Evolutionary conservation across 2,888 invertebrate genomes (phyloP), one percentile per base, ranked within the genome.

Genomic region (Atethmia centrago): DNA sequence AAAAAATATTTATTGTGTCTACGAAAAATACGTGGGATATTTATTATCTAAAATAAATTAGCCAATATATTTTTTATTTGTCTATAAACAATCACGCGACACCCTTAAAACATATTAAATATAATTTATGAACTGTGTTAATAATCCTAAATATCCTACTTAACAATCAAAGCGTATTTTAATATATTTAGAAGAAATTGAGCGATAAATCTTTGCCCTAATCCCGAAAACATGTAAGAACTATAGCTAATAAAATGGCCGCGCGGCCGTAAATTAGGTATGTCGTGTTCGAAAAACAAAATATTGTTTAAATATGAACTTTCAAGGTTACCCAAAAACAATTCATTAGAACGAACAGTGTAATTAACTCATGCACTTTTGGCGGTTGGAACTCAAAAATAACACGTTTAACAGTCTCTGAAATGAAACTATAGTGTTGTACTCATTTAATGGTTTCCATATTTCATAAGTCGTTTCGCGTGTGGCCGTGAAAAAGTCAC

Each of bases 401-500:
- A 82, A 77, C 82, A 74, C 51, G 82, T 79, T 77, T 77, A 70
- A 83, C 73, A 62, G 64, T 67, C 31, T 67, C 28, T 70, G 56
- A 67, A 85, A 84, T 74, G 67, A 85, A 85, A 79, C 75, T 80
- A 71, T 83, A 80, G 76, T 75, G 79, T 76, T 76, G 78, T 78
- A 62, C 63, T 79, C 71, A 80, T 80, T n/a, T 87, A 83, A 84
- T 77, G 66, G 76, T 64, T 75, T 59, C 67, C 68, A 80, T 84
- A 87, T 83, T 87, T 87, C 86, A 79, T 84, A 85, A 76, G 79
- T 77, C 74, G 66, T 85, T 79, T 74, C 16, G 58, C 51, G 47
- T 9, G 72, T 84, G 86, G 55, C 86, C 86, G 80, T 87, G 86
- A 87, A 80, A 82, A 69, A 83, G 85, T 87, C 87, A 87, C 87